Percentiles rank a stretch among this genome's conserved stretches.
These are phyloP conservation scores for Trypoxylus dichotomus DNA, from an alignment of 1,140 invertebrate genomes.

Conservation along the genomic window DNA sequence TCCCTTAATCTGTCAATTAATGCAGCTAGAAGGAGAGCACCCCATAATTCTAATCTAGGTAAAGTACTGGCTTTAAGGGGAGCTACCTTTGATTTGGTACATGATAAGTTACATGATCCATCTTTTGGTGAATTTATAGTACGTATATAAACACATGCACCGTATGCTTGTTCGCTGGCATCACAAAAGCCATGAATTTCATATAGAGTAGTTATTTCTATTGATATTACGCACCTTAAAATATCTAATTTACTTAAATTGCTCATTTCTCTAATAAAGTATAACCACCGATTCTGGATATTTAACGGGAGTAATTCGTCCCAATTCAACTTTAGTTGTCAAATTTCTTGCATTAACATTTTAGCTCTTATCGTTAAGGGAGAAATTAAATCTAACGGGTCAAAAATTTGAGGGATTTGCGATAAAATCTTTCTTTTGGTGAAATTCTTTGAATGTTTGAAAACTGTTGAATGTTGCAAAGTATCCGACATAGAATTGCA, in stretches of 20 bases:
- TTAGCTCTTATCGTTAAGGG: not conserved
- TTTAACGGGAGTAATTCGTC: not conserved
- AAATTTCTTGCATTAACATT: constrained; percentile 12
- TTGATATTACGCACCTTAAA: not conserved
- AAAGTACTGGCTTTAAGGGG: not conserved
- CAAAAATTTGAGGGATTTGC: not conserved
- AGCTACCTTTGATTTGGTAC: not conserved
- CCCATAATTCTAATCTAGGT: constrained; percentile 23
- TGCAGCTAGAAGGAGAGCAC: not conserved
- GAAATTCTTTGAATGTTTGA: not conserved
- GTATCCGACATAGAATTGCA: not conserved
- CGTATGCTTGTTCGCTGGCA: not conserved
- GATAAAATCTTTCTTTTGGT: not conserved
- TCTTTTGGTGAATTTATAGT: not conserved
- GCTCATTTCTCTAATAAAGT: not conserved
- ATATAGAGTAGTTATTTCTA: not conserved
- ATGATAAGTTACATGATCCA: not conserved
- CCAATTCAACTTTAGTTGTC: not conserved
- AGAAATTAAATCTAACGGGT: not conserved
- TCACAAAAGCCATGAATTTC: constrained; percentile 25
- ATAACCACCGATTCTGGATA: not conserved
- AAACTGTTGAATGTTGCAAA: not conserved
- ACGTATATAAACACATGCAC: not conserved
- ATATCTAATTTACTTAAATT: not conserved
- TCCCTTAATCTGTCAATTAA: not conserved